Base-by-base conservation (phyloP, 1,140 invertebrate genomes). In the Helicoverpa zea region DNA sequence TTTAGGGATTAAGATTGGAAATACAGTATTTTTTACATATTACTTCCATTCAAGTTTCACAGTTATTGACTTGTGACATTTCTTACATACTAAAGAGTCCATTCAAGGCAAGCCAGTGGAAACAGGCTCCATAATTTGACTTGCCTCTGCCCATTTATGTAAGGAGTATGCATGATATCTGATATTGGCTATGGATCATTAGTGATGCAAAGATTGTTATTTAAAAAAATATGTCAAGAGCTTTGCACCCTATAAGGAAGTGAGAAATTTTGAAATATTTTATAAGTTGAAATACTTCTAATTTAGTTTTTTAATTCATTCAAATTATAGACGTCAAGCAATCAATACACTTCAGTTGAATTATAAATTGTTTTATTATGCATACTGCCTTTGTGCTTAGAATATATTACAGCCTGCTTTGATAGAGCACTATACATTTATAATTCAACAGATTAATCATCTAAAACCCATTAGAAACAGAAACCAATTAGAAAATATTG, bases 11-110 rank as follows among this genome's bases (percentile, higher is more conserved):
- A 43, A 43, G 35, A 43, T 43, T 43, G 35, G 1, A 9, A 9
- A 7, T 23, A 23, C 23, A 23, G 23, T 43, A 7, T 3, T 5
- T 43, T 43, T 9, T 43, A 9, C 9, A 43, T 68, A 16, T 16
- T 49, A 43, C 43, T 49, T 68, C 23, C 23, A 23, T 1, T 23
- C 16, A 49, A 66, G 47, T 47, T 12, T 66, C 4, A 11, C 47
- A 49, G 64, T 51, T 68, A 68, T 68, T 68, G 43, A 18, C 64
- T 68, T 68, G n/a, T 68, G 64, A 68, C 43, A 68, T 68, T 68
- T 72, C 49, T 72, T 11, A 29, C n/a, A 51, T n/a, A 29, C 49
- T 13, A 30, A 72, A 72, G 47, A 72, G 49, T 14, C 18, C 11
- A 52, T 52, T 54, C 68, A 72, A 72, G 68, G 68, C 30, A 54